Conservation (phyloP, 2,797 vertebrate genomes). For the Borostomias antarcticus region DNA sequence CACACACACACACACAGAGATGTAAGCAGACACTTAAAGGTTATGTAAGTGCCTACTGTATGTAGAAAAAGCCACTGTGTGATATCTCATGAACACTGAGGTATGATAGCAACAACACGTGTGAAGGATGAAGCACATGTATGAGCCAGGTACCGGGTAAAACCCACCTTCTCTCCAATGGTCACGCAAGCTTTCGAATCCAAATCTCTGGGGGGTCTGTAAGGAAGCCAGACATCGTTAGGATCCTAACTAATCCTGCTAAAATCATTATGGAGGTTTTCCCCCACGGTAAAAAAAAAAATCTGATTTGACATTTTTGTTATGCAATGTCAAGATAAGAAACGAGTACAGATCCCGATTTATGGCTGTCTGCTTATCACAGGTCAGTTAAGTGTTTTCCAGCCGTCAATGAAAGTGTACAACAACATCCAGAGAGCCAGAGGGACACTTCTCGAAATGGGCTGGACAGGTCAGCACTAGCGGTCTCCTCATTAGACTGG, state of each 20-base stretch:
- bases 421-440: no score
- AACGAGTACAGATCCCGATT: no score
- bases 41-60: background rate
- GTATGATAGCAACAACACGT: background rate
- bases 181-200: conserved; percentile 95
- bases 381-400: no score
- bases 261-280: conserved; percentile 12
- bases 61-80: conserved; percentile 6
- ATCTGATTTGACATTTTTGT: no score
- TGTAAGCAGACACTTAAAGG: background rate
- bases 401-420: no score
- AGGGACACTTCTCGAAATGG: no score
- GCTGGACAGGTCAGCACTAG: background rate
- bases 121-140: background rate
- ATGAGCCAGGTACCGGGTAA: background rate
- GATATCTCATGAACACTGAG: background rate
- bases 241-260: background rate
- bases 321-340: no score
- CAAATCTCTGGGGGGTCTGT: conserved; percentile 92
- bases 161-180: conserved; percentile 92
- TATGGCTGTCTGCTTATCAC: no score
- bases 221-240: conserved; percentile 43
- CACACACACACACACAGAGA: no score
- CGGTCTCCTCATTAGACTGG: background rate
- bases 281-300: conserved; percentile 2